phyloP scores from a whole-genome alignment of 2,888 invertebrate genomes.

The Adineta ricciae region DNA sequence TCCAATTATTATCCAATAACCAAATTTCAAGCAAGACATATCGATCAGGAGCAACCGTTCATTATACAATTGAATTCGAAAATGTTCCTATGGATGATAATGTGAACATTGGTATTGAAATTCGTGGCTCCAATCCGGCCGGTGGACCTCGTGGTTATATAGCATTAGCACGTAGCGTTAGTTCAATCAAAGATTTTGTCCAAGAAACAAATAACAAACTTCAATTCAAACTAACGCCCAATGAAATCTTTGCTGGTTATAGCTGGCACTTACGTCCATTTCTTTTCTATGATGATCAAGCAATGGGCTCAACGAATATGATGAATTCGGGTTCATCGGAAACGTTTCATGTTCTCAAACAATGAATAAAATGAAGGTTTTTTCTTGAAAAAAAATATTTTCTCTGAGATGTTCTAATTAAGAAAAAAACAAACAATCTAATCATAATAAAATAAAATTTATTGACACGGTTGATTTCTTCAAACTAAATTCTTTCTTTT shows the following conservation, averaged over 20 bases:
- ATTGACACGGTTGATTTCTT: too few species aligned
- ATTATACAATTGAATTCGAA: neutral
- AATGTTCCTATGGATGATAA: neutral
- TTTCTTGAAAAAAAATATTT: neutral
- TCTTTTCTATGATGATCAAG: neutral
- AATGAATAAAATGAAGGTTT: neutral
- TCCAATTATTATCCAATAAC: neutral
- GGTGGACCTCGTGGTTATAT: slow-evolving; percentile 21
- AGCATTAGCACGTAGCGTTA: neutral
- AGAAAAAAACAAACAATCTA: neutral
- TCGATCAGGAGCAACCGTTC: neutral
- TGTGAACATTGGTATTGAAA: neutral
- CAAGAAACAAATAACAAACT: neutral
- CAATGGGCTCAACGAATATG: neutral
- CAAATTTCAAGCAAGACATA: neutral
- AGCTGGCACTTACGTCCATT: neutral
- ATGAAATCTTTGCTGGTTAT: slow-evolving; percentile 8
- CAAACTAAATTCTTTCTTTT: neutral
- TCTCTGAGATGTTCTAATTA: neutral
- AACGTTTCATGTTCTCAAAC: neutral
- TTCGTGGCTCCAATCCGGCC: neutral
- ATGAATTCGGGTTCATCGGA: neutral
- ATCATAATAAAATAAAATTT: neutral
- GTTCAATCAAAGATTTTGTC: neutral
- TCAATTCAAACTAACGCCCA: neutral